Conservation (phyloP, 2,888 invertebrate species). For the Scaeva pyrastri region DNA sequence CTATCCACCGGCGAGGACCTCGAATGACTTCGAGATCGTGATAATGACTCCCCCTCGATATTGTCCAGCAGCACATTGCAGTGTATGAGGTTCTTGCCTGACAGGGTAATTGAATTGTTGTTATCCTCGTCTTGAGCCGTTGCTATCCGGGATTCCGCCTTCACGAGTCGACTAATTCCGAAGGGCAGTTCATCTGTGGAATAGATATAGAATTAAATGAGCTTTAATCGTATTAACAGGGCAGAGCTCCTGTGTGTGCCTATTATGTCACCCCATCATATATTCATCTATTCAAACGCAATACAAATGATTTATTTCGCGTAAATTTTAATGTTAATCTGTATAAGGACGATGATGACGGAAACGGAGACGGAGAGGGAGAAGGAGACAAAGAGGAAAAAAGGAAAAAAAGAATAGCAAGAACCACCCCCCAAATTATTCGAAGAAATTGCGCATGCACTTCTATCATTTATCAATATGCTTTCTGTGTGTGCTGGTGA, state of each 20-base stretch:
- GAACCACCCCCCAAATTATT: constrained; percentile 76
- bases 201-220: constrained; percentile 64
- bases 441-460: constrained; percentile 77
- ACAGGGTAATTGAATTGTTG: constrained; percentile 82
- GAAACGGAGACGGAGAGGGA: too few relatives aligned
- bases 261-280: constrained; percentile 63
- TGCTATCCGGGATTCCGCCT: constrained; percentile 84
- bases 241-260: constrained; percentile 42
- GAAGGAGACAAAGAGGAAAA: too few relatives aligned
- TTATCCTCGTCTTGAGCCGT: constrained; percentile 86
- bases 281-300: constrained; percentile 47
- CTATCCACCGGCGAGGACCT: constrained; percentile 77
- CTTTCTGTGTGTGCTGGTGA: constrained; percentile 60
- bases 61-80: constrained; percentile 80
- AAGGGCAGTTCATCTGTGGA: constrained; percentile 92
- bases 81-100: constrained; percentile 82
- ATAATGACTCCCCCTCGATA: constrained; percentile 80
- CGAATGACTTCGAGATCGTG: constrained; percentile 81
- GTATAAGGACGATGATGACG: constrained; percentile 19
- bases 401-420: constrained; percentile 22
- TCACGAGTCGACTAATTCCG: constrained; percentile 91
- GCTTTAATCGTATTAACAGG: constrained; percentile 61
- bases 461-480: constrained; percentile 74
- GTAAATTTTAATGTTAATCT: constrained; percentile 77
- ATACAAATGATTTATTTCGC: constrained; percentile 79